Base-by-base conservation (phyloP, 2,888 invertebrate genomes). In the Heliconius hortense region DNA sequence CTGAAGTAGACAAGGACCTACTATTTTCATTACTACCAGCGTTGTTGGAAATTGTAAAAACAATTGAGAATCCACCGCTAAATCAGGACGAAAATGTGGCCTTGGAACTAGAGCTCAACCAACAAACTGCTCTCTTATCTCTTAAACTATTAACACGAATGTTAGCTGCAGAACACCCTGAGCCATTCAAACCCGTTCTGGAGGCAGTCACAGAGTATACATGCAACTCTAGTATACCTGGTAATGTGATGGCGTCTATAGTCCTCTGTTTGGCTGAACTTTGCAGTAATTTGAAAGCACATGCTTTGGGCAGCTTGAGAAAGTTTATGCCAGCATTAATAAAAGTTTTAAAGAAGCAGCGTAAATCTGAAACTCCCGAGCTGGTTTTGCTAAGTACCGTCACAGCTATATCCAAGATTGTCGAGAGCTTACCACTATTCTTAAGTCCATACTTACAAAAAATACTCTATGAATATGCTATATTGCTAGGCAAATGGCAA, bases 381-480 rank as follows among this genome's bases (percentile, higher is more conserved):
- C 82, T 96, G 28, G 90, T 96, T 0, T 88, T 96, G n/a, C 86
- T 96, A 26, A 97, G 97, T 86, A 95, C 96, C 10, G 95, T 98
- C 2, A 97, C 97, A 4, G 96, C 97, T 0, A 90, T 98, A 53
- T 96, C 97, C 77, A 98, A 97, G 88, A 95, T 98, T 62, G 95
- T 98, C 7, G 97, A 97, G 84, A 96, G 96, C 39, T 87, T 98
- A 63, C 96, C 97, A 0, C 93, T 97, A 60, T 99, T 98, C 87
- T 87, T 99, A 79, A 98, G 97, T 78, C 97, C 98, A 0, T 98
- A 98, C 88, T 90, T 98, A 53, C 95, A 96, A 80, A 96, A 96
- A 81, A 93, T 97, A 53, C 85, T 97, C 1, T 94, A 93, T 13
- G 95, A 96, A 80, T 89, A 97, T 62, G 95, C 96, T 0, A 92